Evolutionary conservation across 1,140 invertebrate species (phyloP), one percentile per base, ranked within the genome.

Genomic region (Drosophila rhopaloa): DNA sequence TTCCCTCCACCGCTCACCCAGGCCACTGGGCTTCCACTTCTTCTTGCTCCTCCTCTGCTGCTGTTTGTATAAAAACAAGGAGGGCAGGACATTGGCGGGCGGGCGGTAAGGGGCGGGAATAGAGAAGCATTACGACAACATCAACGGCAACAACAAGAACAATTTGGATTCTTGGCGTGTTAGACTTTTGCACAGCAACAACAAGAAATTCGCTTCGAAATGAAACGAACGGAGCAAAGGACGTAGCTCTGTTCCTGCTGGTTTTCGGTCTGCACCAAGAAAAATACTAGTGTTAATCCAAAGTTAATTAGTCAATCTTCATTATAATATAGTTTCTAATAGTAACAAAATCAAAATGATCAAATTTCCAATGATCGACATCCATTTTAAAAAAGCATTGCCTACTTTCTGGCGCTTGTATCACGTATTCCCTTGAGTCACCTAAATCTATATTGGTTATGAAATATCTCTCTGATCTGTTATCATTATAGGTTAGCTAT

Each of bases 151-250:
- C 80, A 81, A 74, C 59, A 82, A 74, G 62, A 79, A 79, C 84
- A 81, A 68, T 71, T 71, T 58, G 86, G 66, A 86, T 86, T 86
- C 83, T 88, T 86, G 75, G 83, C 82, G 82, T 86, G 83, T 86
- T 86, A 86, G 82, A 86, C 83, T 85, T 85, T 82, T 54, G 46
- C 65, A 41, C 70, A 79, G 77, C 81, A 85, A 78, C 81, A 85
- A 76, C 62, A 79, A 76, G 61, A 76, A 59, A 54, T 78, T 54
- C 66, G 74, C 67, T 58, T 54, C 43, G 62, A 54, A 76, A 70
- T 58, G 79, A 60, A 55, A 81, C 44, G 35, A 77, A 46, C 43
- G 63, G 11, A 71, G 63, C 67, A 57, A 70, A 71, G 51, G 67
- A 71, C 65, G 37, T 48, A 72, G 71, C 72, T 79, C 80, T 38